These are phyloP conservation scores for Phrynosoma blainvillii DNA, from an alignment of 2,113 vertebrate genomes.

Conservation along the genomic window DNA sequence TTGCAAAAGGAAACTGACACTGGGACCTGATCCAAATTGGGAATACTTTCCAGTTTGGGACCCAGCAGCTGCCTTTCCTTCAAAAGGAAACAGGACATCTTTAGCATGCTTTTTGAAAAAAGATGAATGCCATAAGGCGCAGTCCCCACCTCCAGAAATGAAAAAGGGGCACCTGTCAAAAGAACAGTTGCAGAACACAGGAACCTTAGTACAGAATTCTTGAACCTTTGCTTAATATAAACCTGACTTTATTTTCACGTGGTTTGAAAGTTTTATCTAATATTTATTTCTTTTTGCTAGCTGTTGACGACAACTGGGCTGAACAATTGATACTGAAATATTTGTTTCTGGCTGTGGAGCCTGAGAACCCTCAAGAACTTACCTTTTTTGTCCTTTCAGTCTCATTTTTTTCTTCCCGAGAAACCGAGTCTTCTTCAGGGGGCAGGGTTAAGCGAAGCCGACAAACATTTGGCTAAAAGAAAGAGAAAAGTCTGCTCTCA, in stretches of 20 bases:
- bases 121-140: too few relatives aligned
- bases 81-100: background rate
- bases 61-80: background rate
- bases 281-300: background rate
- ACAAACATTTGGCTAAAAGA: conserved; percentile 84
- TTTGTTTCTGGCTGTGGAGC: background rate
- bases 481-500: conserved; percentile 25
- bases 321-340: background rate
- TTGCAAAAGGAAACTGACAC: background rate
- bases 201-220: background rate
- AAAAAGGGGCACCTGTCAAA: too few relatives aligned
- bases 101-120: background rate
- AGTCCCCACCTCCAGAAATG: too few relatives aligned
- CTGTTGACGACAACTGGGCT: background rate
- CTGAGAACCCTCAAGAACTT: conserved; percentile 55
- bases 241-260: background rate
- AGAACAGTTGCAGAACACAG: background rate
- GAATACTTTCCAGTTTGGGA: background rate
- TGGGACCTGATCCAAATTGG: background rate
- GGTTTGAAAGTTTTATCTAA: background rate
- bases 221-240: background rate
- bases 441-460: conserved; percentile 90
- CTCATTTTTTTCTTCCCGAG: conserved; percentile 72
- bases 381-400: conserved; percentile 79
- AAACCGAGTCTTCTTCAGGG: conserved; percentile 71